A percentile compares a stretch with the other conserved stretches of the same genome.
phyloP scores from a whole-genome alignment of 2,888 invertebrate species.

The Erynnis tages region DNA sequence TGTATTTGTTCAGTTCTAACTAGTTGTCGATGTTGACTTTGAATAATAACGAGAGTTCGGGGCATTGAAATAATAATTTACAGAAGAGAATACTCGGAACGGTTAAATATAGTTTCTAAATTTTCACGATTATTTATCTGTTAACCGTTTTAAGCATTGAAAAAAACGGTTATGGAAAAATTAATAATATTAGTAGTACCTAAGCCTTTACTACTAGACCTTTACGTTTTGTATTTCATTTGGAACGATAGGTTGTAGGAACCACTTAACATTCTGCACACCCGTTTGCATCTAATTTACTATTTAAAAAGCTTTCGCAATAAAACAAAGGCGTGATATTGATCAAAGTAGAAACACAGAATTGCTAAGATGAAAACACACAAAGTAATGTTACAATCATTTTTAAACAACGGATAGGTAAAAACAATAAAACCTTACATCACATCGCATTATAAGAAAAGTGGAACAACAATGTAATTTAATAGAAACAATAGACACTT shows the following conservation, averaged over 20 bases:
- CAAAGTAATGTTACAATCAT: slow-evolving; percentile 11
- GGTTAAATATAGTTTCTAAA: no score
- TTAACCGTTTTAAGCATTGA: no score
- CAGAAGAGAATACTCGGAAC: not conserved
- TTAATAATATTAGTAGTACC: no score
- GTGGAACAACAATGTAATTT: slow-evolving; percentile 45
- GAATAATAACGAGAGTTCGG: slow-evolving; percentile 16
- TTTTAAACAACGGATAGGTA: not conserved
- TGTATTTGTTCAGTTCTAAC: slow-evolving; percentile 21
- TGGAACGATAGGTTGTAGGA: no score
- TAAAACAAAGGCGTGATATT: no score
- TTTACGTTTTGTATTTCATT: no score
- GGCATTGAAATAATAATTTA: not conserved
- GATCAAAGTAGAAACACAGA: not conserved
- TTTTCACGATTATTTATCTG: no score
- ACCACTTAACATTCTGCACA: no score
- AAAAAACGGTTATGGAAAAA: no score
- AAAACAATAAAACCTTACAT: slow-evolving; percentile 21
- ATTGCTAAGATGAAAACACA: slow-evolving; percentile 2
- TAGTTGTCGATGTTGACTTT: slow-evolving; percentile 20
- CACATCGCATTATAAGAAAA: slow-evolving; percentile 32
- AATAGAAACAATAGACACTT: slow-evolving; percentile 53
- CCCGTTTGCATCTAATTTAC: no score
- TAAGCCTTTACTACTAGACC: no score
- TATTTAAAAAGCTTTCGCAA: no score